phyloP scores from a whole-genome alignment of 2,113 vertebrate genomes.

The Symphodus melops region DNA sequence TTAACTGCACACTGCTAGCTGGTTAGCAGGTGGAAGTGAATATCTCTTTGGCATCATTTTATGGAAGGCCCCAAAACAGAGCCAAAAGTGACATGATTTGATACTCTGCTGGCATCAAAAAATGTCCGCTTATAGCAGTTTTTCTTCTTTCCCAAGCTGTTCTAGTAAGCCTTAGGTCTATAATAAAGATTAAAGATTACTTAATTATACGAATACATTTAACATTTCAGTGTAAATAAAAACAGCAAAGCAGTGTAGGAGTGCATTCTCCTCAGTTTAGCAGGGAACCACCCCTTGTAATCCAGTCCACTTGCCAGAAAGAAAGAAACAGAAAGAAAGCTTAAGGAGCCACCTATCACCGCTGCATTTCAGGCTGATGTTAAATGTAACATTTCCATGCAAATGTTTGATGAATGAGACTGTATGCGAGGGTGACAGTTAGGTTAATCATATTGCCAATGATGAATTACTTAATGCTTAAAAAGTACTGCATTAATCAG shows the following conservation, averaged over 20 bases:
- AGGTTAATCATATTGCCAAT: slow-evolving; percentile 73
- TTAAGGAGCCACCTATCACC: slow-evolving; percentile 14
- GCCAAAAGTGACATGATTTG: slow-evolving; percentile 41
- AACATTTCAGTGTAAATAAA: background rate
- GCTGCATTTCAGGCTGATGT: slow-evolving; percentile 14
- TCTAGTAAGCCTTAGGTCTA: slow-evolving; percentile 1
- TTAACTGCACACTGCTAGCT: slow-evolving; percentile 25
- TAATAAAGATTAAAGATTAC: background rate
- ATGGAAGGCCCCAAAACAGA: slow-evolving; percentile 1
- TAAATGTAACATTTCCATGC: slow-evolving; percentile 54
- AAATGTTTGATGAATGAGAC: slow-evolving; percentile 74
- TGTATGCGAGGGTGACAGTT: slow-evolving; percentile 65
- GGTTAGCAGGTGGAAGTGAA: slow-evolving; percentile 36
- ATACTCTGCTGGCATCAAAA: slow-evolving; percentile 18
- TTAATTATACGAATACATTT: too few relatives aligned
- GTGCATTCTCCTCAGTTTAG: background rate
- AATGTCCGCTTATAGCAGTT: background rate
- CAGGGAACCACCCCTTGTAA: slow-evolving; percentile 20
- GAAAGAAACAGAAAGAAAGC: slow-evolving; percentile 16
- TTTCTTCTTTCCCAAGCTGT: too few relatives aligned
- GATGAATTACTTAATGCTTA: slow-evolving; percentile 73
- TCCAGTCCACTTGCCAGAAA: slow-evolving; percentile 24
- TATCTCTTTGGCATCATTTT: slow-evolving; percentile 44
- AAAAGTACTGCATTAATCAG: slow-evolving; percentile 70
- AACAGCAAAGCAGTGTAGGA: background rate